Conservation (phyloP, 2,113 vertebrate genomes). For the Oncorhynchus tshawytscha region DNA sequence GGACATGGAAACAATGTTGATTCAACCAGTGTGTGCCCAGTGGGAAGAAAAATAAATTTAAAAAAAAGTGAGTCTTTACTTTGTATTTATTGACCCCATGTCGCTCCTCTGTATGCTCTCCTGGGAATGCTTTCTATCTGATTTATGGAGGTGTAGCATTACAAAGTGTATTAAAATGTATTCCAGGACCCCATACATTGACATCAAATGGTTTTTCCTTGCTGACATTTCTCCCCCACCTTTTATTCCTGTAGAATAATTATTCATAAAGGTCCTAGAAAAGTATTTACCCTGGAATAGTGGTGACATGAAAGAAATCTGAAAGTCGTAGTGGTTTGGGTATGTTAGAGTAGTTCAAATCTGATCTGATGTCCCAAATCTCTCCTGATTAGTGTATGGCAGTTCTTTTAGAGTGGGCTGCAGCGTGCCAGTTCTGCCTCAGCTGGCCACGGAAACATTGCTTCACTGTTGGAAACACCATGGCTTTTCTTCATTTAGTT, state of each 20-base stretch:
- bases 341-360: constrained; percentile 37
- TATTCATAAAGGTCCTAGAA: neutral
- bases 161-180: neutral
- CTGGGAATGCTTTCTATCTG: neutral
- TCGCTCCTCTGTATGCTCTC: neutral
- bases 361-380: constrained; percentile 43
- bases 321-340: constrained; percentile 19
- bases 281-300: neutral
- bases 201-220: neutral
- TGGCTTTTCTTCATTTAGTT: constrained; percentile 53
- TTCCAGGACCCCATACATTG: neutral
- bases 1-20: too few species aligned
- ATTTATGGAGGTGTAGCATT: neutral
- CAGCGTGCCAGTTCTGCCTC: constrained; percentile 2
- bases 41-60: too few species aligned
- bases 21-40: too few species aligned
- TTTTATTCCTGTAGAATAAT: neutral
- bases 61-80: neutral
- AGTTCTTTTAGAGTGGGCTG: constrained; percentile 38
- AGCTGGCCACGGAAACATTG: constrained; percentile 47
- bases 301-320: constrained; percentile 22
- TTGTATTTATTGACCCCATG: neutral
- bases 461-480: constrained; percentile 37
- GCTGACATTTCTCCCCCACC: neutral
- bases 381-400: constrained; percentile 39